A percentile compares a stretch with the other conserved stretches of the same genome.
Conservation (phyloP, 2,888 invertebrate species). For the Neocrepidodera transversa region DNA sequence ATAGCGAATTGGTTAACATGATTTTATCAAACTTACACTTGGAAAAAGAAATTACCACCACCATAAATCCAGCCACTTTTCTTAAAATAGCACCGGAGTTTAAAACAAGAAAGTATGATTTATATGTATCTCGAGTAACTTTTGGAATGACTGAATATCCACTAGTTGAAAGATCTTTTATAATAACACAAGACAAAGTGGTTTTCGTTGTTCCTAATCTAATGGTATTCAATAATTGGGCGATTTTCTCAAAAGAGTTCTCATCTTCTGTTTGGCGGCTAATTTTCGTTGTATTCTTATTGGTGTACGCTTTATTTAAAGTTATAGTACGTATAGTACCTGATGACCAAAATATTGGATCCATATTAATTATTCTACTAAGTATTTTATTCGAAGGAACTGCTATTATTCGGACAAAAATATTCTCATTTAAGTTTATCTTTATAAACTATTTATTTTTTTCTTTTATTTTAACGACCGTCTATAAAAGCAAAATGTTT, state of each 20-base stretch:
- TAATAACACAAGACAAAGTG: too few relatives aligned
- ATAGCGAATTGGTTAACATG: neutral
- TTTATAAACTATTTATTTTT: slow-evolving; percentile 10
- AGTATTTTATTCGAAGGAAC: too few relatives aligned
- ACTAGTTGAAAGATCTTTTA: too few relatives aligned
- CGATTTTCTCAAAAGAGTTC: slow-evolving; percentile 10
- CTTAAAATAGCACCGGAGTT: neutral
- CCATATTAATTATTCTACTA: neutral
- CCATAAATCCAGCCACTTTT: neutral
- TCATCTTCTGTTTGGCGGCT: neutral
- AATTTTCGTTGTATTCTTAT: neutral
- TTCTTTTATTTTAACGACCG: too few relatives aligned
- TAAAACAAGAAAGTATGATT: too few relatives aligned
- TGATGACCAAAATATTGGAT: neutral
- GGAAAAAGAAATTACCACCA: neutral
- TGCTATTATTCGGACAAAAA: neutral
- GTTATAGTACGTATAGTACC: neutral
- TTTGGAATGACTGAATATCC: neutral
- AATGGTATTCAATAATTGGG: too few relatives aligned
- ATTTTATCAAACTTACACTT: neutral
- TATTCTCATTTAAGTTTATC: slow-evolving; percentile 1
- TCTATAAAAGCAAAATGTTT: slow-evolving; percentile 25
- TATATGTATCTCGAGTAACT: neutral
- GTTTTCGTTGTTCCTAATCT: too few relatives aligned
- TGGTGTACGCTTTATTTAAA: too few relatives aligned